Conservation (phyloP, 2,888 invertebrate species). For the Acanthosepion pharaonis region DNA sequence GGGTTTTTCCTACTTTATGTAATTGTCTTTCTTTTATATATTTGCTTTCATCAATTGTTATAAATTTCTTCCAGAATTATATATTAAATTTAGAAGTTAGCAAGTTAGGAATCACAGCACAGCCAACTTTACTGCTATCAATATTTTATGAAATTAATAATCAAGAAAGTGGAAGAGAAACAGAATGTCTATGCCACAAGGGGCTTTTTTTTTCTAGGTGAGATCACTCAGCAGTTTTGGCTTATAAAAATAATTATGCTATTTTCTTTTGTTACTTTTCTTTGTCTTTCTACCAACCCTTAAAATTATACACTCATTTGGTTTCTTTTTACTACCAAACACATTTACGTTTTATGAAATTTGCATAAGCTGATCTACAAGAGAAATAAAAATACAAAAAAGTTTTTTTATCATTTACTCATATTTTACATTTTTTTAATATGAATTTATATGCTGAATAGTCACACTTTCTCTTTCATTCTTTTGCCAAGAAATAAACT, state of each 20-base stretch:
- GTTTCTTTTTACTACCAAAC: not conserved
- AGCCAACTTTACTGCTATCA: constrained; percentile 18
- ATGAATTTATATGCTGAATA: not conserved
- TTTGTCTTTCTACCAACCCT: not conserved
- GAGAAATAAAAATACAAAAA: not conserved
- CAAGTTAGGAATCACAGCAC: constrained; percentile 33
- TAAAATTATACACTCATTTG: not conserved
- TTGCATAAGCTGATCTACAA: not conserved
- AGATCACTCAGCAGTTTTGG: not conserved
- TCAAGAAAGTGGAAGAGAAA: not conserved
- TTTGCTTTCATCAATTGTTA: not conserved
- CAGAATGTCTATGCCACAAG: not conserved
- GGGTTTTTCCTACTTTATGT: not conserved
- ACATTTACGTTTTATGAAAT: not conserved
- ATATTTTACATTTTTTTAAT: not conserved
- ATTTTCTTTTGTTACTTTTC: not conserved
- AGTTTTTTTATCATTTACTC: not conserved
- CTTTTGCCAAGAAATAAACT: not conserved
- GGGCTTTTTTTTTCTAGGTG: not conserved
- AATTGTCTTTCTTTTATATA: not conserved
- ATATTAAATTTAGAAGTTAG: not conserved
- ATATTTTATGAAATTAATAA: not conserved
- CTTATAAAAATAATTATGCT: not conserved
- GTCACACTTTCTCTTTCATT: not conserved
- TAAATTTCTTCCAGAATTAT: not conserved